Conservation (phyloP, 2,797 vertebrate species). For the Falco naumanni region DNA sequence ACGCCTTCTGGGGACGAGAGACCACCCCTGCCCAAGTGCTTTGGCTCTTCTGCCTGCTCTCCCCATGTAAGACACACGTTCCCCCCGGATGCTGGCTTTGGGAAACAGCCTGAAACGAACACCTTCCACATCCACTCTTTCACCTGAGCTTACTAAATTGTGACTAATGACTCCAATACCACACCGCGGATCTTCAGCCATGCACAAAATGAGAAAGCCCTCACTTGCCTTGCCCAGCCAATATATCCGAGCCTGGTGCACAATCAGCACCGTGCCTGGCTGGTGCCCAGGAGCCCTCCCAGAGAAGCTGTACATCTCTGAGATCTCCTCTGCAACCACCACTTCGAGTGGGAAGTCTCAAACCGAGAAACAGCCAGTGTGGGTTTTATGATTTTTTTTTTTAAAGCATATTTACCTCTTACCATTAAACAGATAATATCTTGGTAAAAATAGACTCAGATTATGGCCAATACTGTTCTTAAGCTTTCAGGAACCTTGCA, state of each 20-base stretch:
- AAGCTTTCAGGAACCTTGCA: background rate
- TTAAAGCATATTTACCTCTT: constrained; percentile 20
- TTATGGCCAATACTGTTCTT: background rate
- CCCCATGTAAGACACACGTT: rapidly evolving
- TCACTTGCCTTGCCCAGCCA: background rate
- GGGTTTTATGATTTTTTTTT: background rate
- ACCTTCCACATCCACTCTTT: background rate
- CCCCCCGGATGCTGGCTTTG: background rate
- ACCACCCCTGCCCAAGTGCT: background rate
- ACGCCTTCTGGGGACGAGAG: background rate
- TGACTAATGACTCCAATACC: background rate
- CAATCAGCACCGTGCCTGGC: background rate
- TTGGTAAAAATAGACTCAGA: constrained; percentile 6
- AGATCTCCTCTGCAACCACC: background rate
- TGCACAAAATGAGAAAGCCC: background rate
- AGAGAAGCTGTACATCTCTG: background rate
- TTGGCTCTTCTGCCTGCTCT: background rate
- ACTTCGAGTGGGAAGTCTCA: background rate
- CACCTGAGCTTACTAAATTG: background rate
- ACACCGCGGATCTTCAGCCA: background rate
- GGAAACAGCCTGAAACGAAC: background rate
- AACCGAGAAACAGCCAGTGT: background rate
- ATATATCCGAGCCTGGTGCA: background rate
- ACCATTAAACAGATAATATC: background rate
- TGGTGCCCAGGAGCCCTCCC: background rate